phyloP scores from a whole-genome alignment of 2,113 vertebrate species.

The Oryzias curvinotus region DNA sequence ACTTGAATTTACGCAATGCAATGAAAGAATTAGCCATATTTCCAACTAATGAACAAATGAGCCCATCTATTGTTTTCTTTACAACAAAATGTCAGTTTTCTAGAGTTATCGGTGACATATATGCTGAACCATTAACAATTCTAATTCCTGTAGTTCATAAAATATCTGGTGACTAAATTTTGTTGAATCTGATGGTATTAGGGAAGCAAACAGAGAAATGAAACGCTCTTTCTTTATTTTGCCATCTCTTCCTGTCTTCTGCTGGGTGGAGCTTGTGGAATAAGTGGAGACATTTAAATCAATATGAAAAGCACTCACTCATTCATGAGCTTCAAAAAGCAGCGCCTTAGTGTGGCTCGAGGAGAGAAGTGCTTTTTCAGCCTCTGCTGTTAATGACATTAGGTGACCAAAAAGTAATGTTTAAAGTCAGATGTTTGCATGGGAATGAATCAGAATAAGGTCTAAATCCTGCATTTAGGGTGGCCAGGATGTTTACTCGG shows the following conservation, averaged over 20 bases:
- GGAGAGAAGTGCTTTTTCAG: conserved; percentile 18
- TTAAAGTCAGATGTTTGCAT: neutral
- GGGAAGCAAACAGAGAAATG: too few relatives aligned
- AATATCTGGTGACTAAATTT: too few relatives aligned
- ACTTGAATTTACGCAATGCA: too few relatives aligned
- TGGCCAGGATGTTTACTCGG: conserved; percentile 17
- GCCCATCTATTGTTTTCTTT: too few relatives aligned
- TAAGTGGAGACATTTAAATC: neutral
- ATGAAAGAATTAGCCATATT: too few relatives aligned
- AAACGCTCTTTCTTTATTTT: too few relatives aligned
- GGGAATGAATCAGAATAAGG: neutral
- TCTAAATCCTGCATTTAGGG: conserved; percentile 13
- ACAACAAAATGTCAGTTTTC: too few relatives aligned
- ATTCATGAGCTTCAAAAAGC: conserved; percentile 19
- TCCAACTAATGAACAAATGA: too few relatives aligned
- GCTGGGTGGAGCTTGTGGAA: neutral
- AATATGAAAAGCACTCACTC: conserved; percentile 3
- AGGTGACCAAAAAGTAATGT: neutral
- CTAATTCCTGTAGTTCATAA: too few relatives aligned
- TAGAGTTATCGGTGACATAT: too few relatives aligned
- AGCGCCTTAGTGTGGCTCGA: conserved; percentile 49
- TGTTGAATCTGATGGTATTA: too few relatives aligned
- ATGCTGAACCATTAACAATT: too few relatives aligned
- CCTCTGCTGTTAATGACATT: neutral
- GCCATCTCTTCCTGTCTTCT: neutral